Percentiles rank a stretch among this genome's conserved stretches.
These are phyloP conservation scores for Pyralis farinalis DNA, from an alignment of 2,888 invertebrate species.

Conservation along the genomic window DNA sequence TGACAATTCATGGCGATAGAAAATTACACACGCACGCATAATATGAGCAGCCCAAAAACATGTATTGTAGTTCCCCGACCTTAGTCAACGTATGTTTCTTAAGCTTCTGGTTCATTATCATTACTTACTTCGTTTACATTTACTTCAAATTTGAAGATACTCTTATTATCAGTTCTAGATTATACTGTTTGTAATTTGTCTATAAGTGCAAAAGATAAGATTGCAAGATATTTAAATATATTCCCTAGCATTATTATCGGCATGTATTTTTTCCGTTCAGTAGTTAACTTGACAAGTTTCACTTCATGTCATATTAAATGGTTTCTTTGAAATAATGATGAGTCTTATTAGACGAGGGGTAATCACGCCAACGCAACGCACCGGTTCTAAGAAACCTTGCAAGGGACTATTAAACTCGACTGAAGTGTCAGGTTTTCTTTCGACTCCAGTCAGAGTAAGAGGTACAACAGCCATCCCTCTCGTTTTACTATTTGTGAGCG, in stretches of 20 bases:
- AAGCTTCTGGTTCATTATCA: conserved; percentile 3
- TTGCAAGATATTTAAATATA: not conserved
- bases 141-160: not conserved
- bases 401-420: conserved; percentile 47
- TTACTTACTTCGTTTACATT: not conserved
- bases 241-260: not conserved
- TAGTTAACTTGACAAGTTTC: not conserved
- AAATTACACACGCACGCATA: conserved; percentile 23
- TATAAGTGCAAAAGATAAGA: not conserved
- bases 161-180: not conserved
- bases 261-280: not conserved
- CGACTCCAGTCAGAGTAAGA: conserved; percentile 41
- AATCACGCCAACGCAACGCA: conserved; percentile 37
- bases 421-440: conserved; percentile 57
- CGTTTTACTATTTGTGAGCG: conserved; percentile 67
- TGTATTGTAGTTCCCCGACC: conserved; percentile 18
- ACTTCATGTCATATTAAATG: conserved; percentile 6
- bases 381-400: conserved; percentile 59
- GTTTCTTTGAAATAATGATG: conserved; percentile 21
- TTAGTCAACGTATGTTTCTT: conserved; percentile 12
- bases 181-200: not conserved
- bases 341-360: conserved; percentile 39
- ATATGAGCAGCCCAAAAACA: conserved; percentile 12
- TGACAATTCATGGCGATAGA: conserved; percentile 20
- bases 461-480: conserved; percentile 35